Base-by-base conservation (phyloP, 1,140 invertebrate genomes). In the Ericerus pela region DNA sequence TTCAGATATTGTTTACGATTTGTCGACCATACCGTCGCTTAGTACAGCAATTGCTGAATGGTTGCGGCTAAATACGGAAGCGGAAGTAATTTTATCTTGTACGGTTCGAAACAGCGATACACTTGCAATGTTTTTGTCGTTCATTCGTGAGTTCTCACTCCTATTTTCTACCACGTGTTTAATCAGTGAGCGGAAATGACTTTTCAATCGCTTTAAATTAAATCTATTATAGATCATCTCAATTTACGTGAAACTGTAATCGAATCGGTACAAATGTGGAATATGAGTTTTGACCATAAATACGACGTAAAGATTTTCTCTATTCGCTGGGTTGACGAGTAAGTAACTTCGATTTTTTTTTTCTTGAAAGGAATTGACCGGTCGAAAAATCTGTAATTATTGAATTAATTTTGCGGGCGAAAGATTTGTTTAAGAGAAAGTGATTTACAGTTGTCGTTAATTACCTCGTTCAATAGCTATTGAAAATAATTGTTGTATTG, bases 1-100 rank as follows among this genome's bases (percentile, higher is more conserved):
- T 41, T 5, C 38, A 57, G 55, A 57, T 57, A 43, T 57, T 2
- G 29, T 57, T 22, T 57, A 43, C 24, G 55, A 57, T 52, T 10
- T 29, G 10, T 36, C 20, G 14, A 14, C 52, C 12, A 52, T 57
- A n/a, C 26, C 16, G 20, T n/a, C 43, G 11, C 33, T 57, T 22
- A 24, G 41, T 22, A 18, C 8, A 2, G 14, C 41, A 24, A 5
- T 47, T 3, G 14, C 22, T 20, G 41, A 24, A 47, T 47, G 22
- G 22, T 2, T 47, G 3, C 22, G 14, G 14, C 20, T 3, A 20
- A 47, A 47, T 14, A 47, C 8, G 16, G 20, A 24, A 2, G 41
- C 26, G 16, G 11, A 22, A 24, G 26, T 47, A 24, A 10, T 47
- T 10, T 24, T 47, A 24, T 8, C 41, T 24, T 47, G 41, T 24